Evolutionary conservation across 2,797 vertebrate genomes (phyloP), one percentile per base, ranked within the genome.

Genomic region (Trachops cirrhosus): DNA sequence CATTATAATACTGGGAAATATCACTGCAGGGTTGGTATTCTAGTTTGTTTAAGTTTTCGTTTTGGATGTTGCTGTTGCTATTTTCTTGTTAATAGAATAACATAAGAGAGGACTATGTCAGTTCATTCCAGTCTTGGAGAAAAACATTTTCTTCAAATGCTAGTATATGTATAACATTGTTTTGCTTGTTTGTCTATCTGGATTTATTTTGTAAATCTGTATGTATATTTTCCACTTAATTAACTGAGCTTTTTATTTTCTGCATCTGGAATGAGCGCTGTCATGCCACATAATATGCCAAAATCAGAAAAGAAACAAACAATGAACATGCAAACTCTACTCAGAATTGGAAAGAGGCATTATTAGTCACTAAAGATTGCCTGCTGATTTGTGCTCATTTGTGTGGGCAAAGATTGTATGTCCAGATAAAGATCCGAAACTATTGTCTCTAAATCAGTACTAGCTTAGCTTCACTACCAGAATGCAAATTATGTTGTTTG

Each of bases 401-500:
- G 73, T 88, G 46, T 71, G 77, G 29, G 57, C 34, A 82, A 86
- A 57, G n/a, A 80, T 32, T 71, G 9, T 70, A 44, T 85, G 41
- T 77, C 89, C 79, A 93, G n/a, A 94, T 37, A 92, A 37, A 91
- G 70, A 96, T 78, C 26, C 78, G 44, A 24, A 92, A 48, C 50
- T 75, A 85, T 88, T 95, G 75, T 88, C 62, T 93, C 59, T 64
- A 85, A 95, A 93, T 93, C 93, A 93, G 32, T 37, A 48, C 34
- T 59, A 50, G 29, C 54, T 89, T 94, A 86, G 75, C 79, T 94
- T 93, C 83, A 8, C 75, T 50, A 87, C 86, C 57, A 80, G 86
- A 97, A 98, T 96, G 91, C 84, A 96, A 96, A 97, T 96, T 74
- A 41, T 50, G 24, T 83, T 79, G 89, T 96, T 95, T 96, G 68